Conservation (phyloP, 1,140 invertebrate genomes). For the Drosophila orosa region DNA sequence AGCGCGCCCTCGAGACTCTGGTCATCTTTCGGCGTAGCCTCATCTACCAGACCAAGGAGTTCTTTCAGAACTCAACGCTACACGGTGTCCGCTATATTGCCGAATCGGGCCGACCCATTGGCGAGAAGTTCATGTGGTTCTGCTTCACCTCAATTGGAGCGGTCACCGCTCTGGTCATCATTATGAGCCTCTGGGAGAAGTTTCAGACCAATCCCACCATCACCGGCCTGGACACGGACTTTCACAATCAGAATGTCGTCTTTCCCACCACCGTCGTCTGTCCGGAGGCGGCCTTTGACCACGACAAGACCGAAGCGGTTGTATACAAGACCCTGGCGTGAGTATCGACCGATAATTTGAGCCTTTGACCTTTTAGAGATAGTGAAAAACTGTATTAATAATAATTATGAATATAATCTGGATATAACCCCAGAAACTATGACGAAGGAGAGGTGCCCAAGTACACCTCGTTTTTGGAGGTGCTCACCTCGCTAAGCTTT, state of each 20-base stretch:
- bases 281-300: slow-evolving; percentile 85
- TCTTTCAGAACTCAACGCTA: slow-evolving; percentile 89
- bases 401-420: not conserved
- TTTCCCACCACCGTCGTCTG: slow-evolving; percentile 89
- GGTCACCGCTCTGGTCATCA: slow-evolving; percentile 88
- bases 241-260: slow-evolving; percentile 90
- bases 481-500: slow-evolving; percentile 80
- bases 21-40: slow-evolving; percentile 86
- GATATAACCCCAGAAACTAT: slow-evolving; percentile 56
- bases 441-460: slow-evolving; percentile 50
- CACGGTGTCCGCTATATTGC: slow-evolving; percentile 90
- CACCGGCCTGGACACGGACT: slow-evolving; percentile 90
- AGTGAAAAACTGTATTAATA: not conserved
- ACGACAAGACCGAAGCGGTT: slow-evolving; percentile 59
- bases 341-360: slow-evolving; percentile 18
- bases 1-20: slow-evolving; percentile 56
- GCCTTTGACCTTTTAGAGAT: not conserved
- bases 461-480: slow-evolving; percentile 74
- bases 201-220: slow-evolving; percentile 92
- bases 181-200: slow-evolving; percentile 90
- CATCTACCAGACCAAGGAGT: slow-evolving; percentile 88
- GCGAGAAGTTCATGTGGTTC: slow-evolving; percentile 91
- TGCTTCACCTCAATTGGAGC: slow-evolving; percentile 88
- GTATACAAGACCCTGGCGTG: slow-evolving; percentile 74
- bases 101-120: slow-evolving; percentile 88